These are phyloP conservation scores for Lophotriccus pileatus DNA, from an alignment of 2,797 vertebrate species.

Conservation along the genomic window DNA sequence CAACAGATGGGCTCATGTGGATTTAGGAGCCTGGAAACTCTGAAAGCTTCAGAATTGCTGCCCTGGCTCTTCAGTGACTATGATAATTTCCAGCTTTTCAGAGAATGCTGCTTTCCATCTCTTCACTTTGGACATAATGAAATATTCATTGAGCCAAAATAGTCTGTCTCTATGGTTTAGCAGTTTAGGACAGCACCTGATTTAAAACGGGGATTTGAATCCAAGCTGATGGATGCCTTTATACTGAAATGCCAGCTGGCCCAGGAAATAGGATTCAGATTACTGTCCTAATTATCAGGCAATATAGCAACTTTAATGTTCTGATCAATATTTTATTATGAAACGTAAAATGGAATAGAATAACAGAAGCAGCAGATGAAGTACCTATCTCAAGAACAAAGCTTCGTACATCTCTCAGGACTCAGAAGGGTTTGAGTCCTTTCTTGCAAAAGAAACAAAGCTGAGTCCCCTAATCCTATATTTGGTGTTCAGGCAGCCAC, in stretches of 20 bases:
- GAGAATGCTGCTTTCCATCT: neutral
- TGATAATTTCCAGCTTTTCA: neutral
- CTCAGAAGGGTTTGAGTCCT: neutral
- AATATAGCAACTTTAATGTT: slow-evolving; percentile 1
- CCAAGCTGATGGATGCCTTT: slow-evolving; percentile 1
- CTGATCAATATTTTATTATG: slow-evolving; percentile 50
- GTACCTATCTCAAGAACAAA: neutral
- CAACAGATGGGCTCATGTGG: neutral
- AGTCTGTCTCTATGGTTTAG: neutral
- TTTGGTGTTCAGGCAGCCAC: neutral
- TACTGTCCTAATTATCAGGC: slow-evolving; percentile 17
- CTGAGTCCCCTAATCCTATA: neutral
- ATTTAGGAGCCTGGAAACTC: neutral
- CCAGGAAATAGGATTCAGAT: neutral
- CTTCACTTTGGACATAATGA: neutral
- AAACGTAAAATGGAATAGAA: neutral
- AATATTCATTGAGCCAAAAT: slow-evolving; percentile 44
- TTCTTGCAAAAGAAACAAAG: neutral
- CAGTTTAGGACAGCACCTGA: neutral
- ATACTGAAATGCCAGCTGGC: neutral
- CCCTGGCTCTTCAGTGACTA: neutral
- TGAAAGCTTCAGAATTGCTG: neutral
- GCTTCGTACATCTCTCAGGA: neutral
- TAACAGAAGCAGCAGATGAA: neutral
- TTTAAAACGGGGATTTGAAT: neutral